These are phyloP conservation scores for Artibeus lituratus DNA, from an alignment of 2,797 vertebrate species.

Conservation along the genomic window DNA sequence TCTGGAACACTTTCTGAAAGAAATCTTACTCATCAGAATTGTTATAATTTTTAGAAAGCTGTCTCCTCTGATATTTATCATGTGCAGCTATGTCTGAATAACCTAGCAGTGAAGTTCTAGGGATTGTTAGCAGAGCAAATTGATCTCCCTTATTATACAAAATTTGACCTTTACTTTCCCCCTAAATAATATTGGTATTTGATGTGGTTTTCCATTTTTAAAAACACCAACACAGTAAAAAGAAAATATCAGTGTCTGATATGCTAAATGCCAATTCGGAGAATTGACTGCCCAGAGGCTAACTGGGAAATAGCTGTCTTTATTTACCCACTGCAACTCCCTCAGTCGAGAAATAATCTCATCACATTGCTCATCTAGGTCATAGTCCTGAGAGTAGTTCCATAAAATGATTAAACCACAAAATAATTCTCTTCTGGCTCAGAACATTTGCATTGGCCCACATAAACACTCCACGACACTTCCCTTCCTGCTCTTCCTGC, in stretches of 20 bases:
- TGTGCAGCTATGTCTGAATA: neutral
- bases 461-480: neutral
- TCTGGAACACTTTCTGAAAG: neutral
- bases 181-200: neutral
- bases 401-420: neutral
- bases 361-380: neutral
- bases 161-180: constrained; percentile 19
- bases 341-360: neutral
- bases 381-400: neutral
- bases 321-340: neutral
- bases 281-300: neutral
- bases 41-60: neutral
- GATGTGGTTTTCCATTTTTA: constrained; percentile 29
- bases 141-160: constrained; percentile 42
- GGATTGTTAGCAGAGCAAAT: neutral
- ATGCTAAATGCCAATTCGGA: neutral
- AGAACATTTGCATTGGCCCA: neutral
- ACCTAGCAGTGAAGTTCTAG: neutral
- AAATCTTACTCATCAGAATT: neutral
- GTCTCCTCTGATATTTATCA: neutral
- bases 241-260: neutral
- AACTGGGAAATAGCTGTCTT: neutral
- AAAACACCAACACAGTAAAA: neutral
- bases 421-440: neutral
- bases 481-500: neutral